Conservation (phyloP, 1,140 invertebrate species). For the Oppia nitens region DNA sequence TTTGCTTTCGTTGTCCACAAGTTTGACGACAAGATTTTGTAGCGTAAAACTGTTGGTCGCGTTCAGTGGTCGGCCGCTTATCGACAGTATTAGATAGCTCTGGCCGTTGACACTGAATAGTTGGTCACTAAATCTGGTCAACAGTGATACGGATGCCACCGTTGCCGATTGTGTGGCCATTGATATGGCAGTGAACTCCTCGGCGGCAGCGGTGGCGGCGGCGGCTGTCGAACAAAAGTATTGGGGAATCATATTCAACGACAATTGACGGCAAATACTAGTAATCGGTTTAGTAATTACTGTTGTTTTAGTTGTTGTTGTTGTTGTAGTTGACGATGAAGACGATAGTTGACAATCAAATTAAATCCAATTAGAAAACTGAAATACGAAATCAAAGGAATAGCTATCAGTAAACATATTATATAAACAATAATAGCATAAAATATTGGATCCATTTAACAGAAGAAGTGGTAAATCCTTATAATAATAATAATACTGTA, state of each 20-base stretch:
- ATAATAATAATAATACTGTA: too few relatives aligned
- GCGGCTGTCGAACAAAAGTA: not conserved
- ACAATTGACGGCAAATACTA: slow-evolving; percentile 15
- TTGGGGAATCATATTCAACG: slow-evolving; percentile 16
- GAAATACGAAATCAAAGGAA: too few relatives aligned
- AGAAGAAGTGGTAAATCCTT: too few relatives aligned
- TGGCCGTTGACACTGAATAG: not conserved
- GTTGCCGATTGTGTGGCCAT: not conserved
- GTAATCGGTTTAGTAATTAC: too few relatives aligned
- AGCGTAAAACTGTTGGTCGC: not conserved
- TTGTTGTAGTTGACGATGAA: too few relatives aligned
- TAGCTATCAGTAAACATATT: too few relatives aligned
- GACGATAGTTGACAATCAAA: too few relatives aligned
- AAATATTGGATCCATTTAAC: too few relatives aligned
- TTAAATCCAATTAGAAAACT: too few relatives aligned
- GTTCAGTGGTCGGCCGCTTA: not conserved
- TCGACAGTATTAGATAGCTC: not conserved
- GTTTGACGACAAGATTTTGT: not conserved
- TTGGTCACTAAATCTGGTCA: not conserved
- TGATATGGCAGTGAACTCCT: too few relatives aligned
- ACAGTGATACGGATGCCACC: not conserved
- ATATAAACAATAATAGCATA: too few relatives aligned
- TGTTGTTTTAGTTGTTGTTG: too few relatives aligned
- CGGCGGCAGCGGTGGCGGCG: not conserved
- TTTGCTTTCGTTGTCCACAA: not conserved